Conservation (phyloP, 2,888 invertebrate genomes). For the Drosophila mercatorum region DNA sequence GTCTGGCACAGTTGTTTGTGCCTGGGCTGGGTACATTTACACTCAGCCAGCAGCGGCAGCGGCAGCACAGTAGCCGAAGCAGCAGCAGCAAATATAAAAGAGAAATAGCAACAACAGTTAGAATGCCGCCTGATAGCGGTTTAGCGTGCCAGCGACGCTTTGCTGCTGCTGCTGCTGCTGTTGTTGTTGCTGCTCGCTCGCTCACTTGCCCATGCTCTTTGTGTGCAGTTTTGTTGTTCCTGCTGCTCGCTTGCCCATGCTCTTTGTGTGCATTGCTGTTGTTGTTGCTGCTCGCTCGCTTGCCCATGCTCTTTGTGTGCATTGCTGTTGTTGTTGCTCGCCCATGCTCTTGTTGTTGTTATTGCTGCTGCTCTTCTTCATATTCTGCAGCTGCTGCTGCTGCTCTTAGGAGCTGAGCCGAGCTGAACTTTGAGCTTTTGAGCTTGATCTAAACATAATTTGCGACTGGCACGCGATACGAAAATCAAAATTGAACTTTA, state of each 20-base stretch:
- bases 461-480: conserved; percentile 65
- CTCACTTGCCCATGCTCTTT: too few relatives aligned
- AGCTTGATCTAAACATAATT: conserved; percentile 69
- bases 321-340: neutral
- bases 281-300: conserved; percentile 1
- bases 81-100: conserved; percentile 14
- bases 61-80: conserved; percentile 11
- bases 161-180: neutral
- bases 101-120: conserved; percentile 31
- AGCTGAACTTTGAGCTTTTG: conserved; percentile 62
- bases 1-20: conserved; percentile 18
- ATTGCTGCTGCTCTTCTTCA: conserved; percentile 14
- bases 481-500: conserved; percentile 80
- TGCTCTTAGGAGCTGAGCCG: conserved; percentile 11
- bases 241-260: conserved; percentile 5
- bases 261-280: neutral
- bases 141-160: conserved; percentile 44
- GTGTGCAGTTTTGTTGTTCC: neutral
- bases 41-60: conserved; percentile 20
- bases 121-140: conserved; percentile 59
- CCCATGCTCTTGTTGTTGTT: conserved; percentile 1
- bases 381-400: conserved; percentile 2
- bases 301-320: neutral
- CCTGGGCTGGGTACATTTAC: conserved; percentile 44
- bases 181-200: too few relatives aligned